Percentiles rank a stretch among this genome's conserved stretches.
Conservation (phyloP, 1,140 invertebrate species). For the Philotrypesis tridentata region DNA sequence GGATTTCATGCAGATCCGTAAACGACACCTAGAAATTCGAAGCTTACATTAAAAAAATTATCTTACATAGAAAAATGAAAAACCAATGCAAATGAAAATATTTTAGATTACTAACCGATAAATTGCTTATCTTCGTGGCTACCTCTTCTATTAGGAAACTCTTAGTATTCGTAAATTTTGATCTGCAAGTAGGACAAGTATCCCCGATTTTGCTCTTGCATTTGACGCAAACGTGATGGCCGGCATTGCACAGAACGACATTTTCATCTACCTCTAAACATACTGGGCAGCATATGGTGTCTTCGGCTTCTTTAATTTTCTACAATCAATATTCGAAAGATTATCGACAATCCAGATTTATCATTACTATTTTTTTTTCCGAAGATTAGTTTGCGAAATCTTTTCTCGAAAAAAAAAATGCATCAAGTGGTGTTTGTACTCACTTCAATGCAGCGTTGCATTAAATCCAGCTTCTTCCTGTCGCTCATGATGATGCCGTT, state of each 20-base stretch:
- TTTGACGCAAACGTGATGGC: constrained; percentile 59
- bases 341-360: too few relatives aligned
- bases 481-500: too few relatives aligned
- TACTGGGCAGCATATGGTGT: constrained; percentile 60
- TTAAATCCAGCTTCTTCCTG: too few relatives aligned
- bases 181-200: constrained; percentile 58
- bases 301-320: constrained; percentile 56
- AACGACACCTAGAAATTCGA: not conserved
- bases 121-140: constrained; percentile 50
- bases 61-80: not conserved
- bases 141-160: constrained; percentile 57
- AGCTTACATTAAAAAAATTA: not conserved
- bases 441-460: too few relatives aligned
- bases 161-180: constrained; percentile 50
- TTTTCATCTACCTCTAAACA: constrained; percentile 54
- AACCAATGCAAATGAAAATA: not conserved
- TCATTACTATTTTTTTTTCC: too few relatives aligned
- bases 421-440: too few relatives aligned
- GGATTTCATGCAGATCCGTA: not conserved
- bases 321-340: not conserved
- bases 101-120: constrained; percentile 54
- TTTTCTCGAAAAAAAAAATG: too few relatives aligned
- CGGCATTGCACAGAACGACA: constrained; percentile 54
- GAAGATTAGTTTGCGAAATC: too few relatives aligned
- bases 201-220: constrained; percentile 49